Evolutionary conservation across 2,797 vertebrate genomes (phyloP).

Genomic region (Myotis planiceps): DNA sequence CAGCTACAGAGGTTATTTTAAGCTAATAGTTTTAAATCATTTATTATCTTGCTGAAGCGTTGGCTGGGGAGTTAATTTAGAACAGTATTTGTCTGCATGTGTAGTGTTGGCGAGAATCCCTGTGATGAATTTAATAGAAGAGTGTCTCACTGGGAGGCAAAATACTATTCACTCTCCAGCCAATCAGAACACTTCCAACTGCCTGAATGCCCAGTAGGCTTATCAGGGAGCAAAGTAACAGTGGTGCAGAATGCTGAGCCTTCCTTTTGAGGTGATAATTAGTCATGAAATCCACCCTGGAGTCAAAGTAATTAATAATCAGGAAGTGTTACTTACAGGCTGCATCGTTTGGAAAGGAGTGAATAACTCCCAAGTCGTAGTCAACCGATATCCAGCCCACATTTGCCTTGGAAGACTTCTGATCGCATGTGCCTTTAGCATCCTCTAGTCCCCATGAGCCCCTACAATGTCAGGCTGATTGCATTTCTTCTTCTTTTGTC

Average conservation of each 20-base stretch:
- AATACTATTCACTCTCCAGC: neutral
- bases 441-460: neutral
- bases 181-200: neutral
- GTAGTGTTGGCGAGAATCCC: neutral
- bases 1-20: slow-evolving; percentile 24
- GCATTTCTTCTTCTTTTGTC: neutral
- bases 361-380: neutral
- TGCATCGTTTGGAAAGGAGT: neutral
- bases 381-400: neutral
- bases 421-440: rapidly evolving
- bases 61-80: slow-evolving; percentile 36
- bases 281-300: neutral
- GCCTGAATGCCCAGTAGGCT: neutral
- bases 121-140: neutral
- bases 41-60: slow-evolving; percentile 26
- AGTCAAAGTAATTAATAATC: slow-evolving; percentile 46
- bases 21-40: slow-evolving; percentile 40
- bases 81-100: neutral
- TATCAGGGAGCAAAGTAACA: neutral
- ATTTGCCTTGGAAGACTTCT: neutral
- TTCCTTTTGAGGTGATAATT: neutral
- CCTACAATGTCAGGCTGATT: neutral
- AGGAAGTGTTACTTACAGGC: neutral
- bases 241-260: neutral
- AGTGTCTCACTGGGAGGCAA: neutral